Evolutionary conservation across 23 tunicate genomes (phyloP).

Genomic region (Halocynthia aurantium): DNA sequence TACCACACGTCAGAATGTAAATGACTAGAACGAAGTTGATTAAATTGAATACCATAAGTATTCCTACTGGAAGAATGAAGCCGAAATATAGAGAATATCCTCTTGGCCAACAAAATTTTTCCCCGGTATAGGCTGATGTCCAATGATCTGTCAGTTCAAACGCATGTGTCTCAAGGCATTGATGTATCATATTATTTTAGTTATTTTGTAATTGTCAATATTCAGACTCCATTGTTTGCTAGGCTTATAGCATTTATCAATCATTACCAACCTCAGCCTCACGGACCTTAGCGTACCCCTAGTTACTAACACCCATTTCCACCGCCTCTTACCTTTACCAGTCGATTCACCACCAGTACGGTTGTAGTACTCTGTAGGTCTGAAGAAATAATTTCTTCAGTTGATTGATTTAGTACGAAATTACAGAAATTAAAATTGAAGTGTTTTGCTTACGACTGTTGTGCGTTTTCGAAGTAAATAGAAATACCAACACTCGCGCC

Average conservation of each 20-base stretch:
- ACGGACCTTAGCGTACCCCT: no score
- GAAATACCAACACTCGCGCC: constrained; percentile 5
- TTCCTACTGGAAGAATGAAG: constrained; percentile 25
- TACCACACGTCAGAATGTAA: not conserved
- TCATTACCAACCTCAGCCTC: no score
- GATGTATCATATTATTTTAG: no score
- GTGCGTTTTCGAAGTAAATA: not conserved
- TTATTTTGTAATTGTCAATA: no score
- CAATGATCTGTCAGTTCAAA: not conserved
- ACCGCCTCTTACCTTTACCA: no score
- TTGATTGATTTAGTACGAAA: not conserved
- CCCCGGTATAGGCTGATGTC: constrained; percentile 20
- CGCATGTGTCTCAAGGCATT: no score
- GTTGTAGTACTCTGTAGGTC: constrained; percentile 5
- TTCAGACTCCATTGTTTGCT: no score
- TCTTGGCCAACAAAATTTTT: constrained; percentile 18
- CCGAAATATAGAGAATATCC: constrained; percentile 22
- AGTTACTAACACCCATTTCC: no score
- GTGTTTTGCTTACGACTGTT: not conserved
- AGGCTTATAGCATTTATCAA: no score
- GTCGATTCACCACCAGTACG: not conserved
- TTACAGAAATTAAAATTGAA: not conserved
- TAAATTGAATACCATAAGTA: constrained; percentile 19
- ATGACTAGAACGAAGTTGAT: not conserved
- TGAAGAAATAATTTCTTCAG: not conserved